Percentiles rank a stretch among this genome's conserved stretches.
phyloP scores from a whole-genome alignment of 1,140 invertebrate genomes.

The Bombyx mori region ASM3026992v2 NC_085129.1:4479001-4479500 shows the following conservation, averaged over 20 bases:
- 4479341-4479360: constrained; percentile 88
- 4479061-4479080: constrained; percentile 85
- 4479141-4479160: constrained; percentile 85
- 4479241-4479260: constrained; percentile 86
- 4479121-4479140: constrained; percentile 88
- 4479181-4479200: constrained; percentile 89
- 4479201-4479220: constrained; percentile 87
- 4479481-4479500: constrained; percentile 86
- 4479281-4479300: constrained; percentile 86
- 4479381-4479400: constrained; percentile 84
- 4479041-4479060: constrained; percentile 91
- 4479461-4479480: constrained; percentile 84
- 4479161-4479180: constrained; percentile 83
- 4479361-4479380: constrained; percentile 84
- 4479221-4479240: constrained; percentile 88
- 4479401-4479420: constrained; percentile 91
- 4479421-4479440: constrained; percentile 91
- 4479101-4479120: constrained; percentile 88
- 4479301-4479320: constrained; percentile 87
- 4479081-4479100: constrained; percentile 88
- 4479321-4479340: constrained; percentile 88
- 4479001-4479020: constrained; percentile 89
- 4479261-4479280: constrained; percentile 89
- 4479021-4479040: constrained; percentile 93
- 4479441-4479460: constrained; percentile 87